phyloP scores from a whole-genome alignment of 2,797 vertebrate species.

The Rhinoraja longicauda region DNA sequence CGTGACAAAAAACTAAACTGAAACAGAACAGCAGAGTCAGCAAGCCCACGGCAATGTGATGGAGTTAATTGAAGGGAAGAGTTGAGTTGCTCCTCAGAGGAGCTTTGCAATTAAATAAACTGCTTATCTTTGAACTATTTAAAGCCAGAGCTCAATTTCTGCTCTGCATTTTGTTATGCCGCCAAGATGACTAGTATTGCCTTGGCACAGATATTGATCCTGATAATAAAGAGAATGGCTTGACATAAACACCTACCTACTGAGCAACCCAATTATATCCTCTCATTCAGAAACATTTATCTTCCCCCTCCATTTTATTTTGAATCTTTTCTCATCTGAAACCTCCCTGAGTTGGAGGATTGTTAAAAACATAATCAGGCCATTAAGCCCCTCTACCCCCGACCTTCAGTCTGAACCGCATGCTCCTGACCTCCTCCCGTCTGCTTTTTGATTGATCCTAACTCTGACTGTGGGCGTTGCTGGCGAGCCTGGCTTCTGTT shows the following conservation, averaged over 20 bases:
- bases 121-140: slow-evolving; percentile 20
- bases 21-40: background rate
- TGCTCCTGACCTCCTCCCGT: background rate
- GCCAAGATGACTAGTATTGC: background rate
- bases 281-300: slow-evolving; percentile 9
- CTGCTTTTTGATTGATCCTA: background rate
- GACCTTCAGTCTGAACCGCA: background rate
- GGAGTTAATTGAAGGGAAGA: background rate
- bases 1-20: too few species aligned
- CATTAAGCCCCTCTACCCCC: background rate
- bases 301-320: background rate
- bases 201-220: background rate
- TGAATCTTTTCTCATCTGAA: background rate
- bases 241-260: slow-evolving; percentile 12
- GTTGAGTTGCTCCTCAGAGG: background rate
- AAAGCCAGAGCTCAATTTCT: slow-evolving; percentile 2
- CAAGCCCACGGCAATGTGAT: background rate
- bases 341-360: background rate
- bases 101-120: background rate
- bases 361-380: background rate
- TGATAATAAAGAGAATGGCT: background rate
- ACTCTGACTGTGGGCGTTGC: background rate
- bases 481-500: background rate
- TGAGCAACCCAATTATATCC: slow-evolving; percentile 7
- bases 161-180: background rate